Evolutionary conservation across 2,888 invertebrate species (phyloP), one percentile per base, ranked within the genome.

Genomic region (Bursaphelenchus okinawaensis): DNA sequence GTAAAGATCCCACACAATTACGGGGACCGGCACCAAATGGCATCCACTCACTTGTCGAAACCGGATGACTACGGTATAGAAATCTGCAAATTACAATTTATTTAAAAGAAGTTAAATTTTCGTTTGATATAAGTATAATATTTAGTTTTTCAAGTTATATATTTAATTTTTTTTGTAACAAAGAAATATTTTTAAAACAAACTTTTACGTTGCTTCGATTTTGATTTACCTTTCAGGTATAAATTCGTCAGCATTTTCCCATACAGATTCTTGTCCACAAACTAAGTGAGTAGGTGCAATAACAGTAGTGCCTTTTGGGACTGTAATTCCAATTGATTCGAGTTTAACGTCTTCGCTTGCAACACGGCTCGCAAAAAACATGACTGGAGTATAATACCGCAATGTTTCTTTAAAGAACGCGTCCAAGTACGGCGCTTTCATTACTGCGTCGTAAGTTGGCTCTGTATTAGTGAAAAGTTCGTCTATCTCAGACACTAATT

Each of bases 401-500:
- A 79, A 62, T 7, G 74, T 63, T 63, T 79, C 79, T 52, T 76
- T 74, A 62, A 75, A 75, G 16, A 79, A 74, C 0, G 73, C 75
- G 56, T 79, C 76, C 65, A 77, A 61, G 56, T 79, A 79, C 40
- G 73, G 70, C 65, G 76, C 57, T 67, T 23, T 60, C 29, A 57
- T 68, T 58, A 70, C 50, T 24, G 29, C 20, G n/a, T 70, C 70
- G 62, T 70, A 70, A 40, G 69, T 55, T 4, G 40, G 40, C 16
- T 40, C 40, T 3, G 40, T 16, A 16, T 72, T 72, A 2, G 74
- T 78, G 62, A 76, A 79, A 57, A 76, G 70, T 40, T 76, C 73
- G 57, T 79, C 75, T 16, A 86, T 79, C 75, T 86, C 86, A 51
- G 82, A 72, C 62, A 83, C 82, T 4, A 86, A 75, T 59, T 75